These are phyloP conservation scores for Nezara viridula DNA, from an alignment of 2,888 invertebrate genomes.

Conservation along the genomic window DNA sequence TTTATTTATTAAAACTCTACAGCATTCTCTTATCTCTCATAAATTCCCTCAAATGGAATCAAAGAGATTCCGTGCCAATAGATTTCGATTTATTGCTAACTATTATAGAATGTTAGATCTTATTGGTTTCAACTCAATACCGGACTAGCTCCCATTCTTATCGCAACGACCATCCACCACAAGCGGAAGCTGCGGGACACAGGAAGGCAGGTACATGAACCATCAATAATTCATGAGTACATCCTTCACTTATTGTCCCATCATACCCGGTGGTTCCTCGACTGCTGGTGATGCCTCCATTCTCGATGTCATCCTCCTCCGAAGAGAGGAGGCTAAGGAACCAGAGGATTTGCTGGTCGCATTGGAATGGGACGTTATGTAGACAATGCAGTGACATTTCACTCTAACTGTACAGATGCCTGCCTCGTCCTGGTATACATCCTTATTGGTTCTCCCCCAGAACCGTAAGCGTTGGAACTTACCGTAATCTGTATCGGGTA, in stretches of 20 bases:
- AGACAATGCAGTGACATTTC: background rate
- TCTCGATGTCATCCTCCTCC: background rate
- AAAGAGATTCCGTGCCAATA: too few relatives aligned
- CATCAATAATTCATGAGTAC: constrained; percentile 24
- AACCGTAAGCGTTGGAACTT: background rate
- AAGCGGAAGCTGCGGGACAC: background rate
- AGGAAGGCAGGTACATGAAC: background rate
- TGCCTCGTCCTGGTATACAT: background rate
- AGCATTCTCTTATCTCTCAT: too few relatives aligned
- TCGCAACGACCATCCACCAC: background rate
- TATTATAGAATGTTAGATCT: too few relatives aligned
- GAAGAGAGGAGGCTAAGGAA: background rate
- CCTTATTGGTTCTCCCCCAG: background rate
- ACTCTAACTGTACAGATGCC: background rate
- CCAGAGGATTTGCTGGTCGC: background rate
- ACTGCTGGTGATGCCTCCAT: background rate
- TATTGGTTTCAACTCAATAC: too few relatives aligned
- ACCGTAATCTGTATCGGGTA: background rate
- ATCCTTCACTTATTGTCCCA: constrained; percentile 14
- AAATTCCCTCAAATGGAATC: too few relatives aligned
- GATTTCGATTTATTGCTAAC: too few relatives aligned
- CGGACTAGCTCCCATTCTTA: background rate
- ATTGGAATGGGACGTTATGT: constrained; percentile 19
- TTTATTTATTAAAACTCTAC: too few relatives aligned
- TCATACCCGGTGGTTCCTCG: background rate